Evolutionary conservation across 37 sponge, comb jelly and placozoan genomes (phyloP).

Genomic region (Halisarca cf. caerulea): DNA sequence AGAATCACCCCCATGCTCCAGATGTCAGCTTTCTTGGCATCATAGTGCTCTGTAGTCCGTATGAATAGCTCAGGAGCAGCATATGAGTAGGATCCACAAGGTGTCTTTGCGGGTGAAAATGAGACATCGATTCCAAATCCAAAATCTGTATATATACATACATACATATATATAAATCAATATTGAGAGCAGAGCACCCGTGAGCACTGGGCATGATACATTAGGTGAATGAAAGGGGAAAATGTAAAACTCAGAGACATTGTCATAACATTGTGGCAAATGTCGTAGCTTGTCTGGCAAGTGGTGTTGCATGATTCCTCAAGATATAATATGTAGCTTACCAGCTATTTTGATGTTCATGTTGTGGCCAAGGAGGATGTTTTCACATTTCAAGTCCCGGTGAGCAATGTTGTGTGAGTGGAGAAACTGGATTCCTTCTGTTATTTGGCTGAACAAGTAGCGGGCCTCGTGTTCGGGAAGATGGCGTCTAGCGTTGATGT

Average conservation of each 20-base stretch:
- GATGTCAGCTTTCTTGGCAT: conserved; percentile 82
- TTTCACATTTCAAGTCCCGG: conserved; percentile 95
- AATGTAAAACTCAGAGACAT: too few relatives aligned
- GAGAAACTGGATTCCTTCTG: conserved; percentile 60
- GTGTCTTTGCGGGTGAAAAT: conserved; percentile 47
- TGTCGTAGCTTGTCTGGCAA: too few relatives aligned
- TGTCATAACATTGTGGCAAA: too few relatives aligned
- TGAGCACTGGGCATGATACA: too few relatives aligned
- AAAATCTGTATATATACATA: conserved; percentile 92
- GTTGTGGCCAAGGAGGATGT: conserved; percentile 73
- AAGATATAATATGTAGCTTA: conserved; percentile 3
- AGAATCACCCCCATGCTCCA: conserved; percentile 96
- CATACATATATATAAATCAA: too few relatives aligned
- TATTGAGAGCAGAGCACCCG: too few relatives aligned
- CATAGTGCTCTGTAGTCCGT: conserved; percentile 58
- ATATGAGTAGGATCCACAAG: conserved; percentile 93
- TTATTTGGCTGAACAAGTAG: conserved; percentile 61
- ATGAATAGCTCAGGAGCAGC: conserved; percentile 90
- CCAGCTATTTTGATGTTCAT: conserved; percentile 85
- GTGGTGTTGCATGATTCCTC: too few relatives aligned
- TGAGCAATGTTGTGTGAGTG: conserved; percentile 70
- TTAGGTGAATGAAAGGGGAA: too few relatives aligned
- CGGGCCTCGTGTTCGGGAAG: conserved; percentile 79
- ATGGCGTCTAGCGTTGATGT: conserved; percentile 52
- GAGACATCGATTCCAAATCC: conserved; percentile 72